phyloP scores from a whole-genome alignment of 2,113 vertebrate species.

The Hiodon tergisus region DNA sequence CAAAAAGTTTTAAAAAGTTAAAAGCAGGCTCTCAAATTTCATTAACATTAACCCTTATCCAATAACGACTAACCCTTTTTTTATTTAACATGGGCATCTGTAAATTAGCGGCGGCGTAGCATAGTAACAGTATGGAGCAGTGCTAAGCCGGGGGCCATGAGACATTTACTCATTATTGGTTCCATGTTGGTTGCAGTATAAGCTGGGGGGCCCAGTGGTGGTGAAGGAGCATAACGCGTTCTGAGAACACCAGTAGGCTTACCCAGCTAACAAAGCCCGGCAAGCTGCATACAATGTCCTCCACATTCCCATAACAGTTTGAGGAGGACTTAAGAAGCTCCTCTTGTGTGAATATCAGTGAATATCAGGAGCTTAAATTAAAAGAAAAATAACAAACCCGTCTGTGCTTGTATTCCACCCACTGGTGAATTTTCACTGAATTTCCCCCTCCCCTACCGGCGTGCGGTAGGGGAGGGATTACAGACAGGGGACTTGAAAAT shows the following conservation, averaged over 20 bases:
- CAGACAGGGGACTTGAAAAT: slow-evolving; percentile 12
- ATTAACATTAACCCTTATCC: slow-evolving; percentile 7
- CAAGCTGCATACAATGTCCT: background rate
- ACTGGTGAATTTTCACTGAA: background rate
- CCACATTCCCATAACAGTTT: background rate
- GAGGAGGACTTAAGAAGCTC: too few species aligned
- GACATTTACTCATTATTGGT: slow-evolving; percentile 1
- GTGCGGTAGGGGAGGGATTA: slow-evolving; percentile 15
- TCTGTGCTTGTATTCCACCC: slow-evolving; percentile 20
- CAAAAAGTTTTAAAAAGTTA: too few species aligned
- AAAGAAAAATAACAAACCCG: slow-evolving; percentile 8
- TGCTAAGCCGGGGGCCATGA: slow-evolving; percentile 15
- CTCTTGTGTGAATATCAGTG: background rate
- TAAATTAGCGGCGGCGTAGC: slow-evolving; percentile 5
- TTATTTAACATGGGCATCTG: slow-evolving; percentile 18
- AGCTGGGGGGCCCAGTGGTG: background rate
- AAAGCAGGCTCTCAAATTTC: slow-evolving; percentile 17
- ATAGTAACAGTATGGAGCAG: slow-evolving; percentile 13
- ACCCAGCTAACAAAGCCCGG: background rate
- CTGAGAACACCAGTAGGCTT: background rate
- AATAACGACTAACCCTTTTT: background rate
- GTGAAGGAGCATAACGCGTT: background rate
- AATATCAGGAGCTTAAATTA: background rate
- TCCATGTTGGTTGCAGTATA: background rate
- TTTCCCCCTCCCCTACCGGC: background rate